Base-by-base conservation (phyloP, 2,888 invertebrate genomes). In the Beris morrisii region DNA sequence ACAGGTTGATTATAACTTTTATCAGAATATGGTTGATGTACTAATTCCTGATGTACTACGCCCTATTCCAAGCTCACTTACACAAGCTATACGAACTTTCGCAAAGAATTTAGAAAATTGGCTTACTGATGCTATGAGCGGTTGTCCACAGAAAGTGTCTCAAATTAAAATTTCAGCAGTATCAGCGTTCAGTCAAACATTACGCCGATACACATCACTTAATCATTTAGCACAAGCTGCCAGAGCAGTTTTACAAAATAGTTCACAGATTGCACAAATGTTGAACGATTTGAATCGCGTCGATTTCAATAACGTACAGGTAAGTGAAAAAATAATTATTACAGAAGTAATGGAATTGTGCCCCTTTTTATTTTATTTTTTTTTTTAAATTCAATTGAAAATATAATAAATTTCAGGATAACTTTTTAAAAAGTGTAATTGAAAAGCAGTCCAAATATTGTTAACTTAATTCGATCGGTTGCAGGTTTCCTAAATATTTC, bases 221-320 rank as follows among this genome's bases (percentile, higher is more conserved):
- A 98, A 98, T 83, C 98, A 98, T 82, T 85, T 98, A 75, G 97
- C 98, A 69, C 85, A 85, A 70, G 81, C 81, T 9, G 97, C 97
- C 5, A 86, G 97, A 64, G 96, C 97, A 63, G 97, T 98, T 66
- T 86, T 98, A 71, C 93, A 95, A 81, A 98, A 97, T 82, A 89
- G 92, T 72, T 89, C 91, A 72, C 97, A 97, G 84, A 96, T 97
- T 75, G 89, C 90, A 73, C 94, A 97, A 86, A 99, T 99, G 98
- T 83, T 96, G 70, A 88, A 92, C 30, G 98, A 99, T 83, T 85
- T 99, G 73, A 97, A 95, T 83, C 90, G 97, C 72, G 97, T 99
- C 50, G 98, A 99, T 83, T 97, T 99, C 83, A 92, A 94, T 77
- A 96, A 97, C 83, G 96, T 99, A 12, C 95, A 94, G 84, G 91